Evolutionary conservation across 2,113 vertebrate genomes (phyloP).

Genomic region (Nesoenas mayeri): DNA sequence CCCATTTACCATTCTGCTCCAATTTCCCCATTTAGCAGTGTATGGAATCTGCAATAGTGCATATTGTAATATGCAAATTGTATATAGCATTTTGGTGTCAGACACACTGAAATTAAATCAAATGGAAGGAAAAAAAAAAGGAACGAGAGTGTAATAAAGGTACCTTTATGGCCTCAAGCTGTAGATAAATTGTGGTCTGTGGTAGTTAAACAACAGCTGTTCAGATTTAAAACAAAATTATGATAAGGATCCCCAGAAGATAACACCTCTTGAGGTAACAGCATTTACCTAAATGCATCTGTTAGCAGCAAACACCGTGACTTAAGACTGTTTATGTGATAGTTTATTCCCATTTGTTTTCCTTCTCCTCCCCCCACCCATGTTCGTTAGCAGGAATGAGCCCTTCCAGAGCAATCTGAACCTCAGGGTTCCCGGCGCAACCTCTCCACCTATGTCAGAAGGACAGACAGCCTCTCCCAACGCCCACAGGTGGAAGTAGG

Average conservation of each 20-base stretch:
- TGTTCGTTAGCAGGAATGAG: background rate
- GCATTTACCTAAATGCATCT: constrained; percentile 84
- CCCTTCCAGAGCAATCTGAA: background rate
- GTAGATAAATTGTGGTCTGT: constrained; percentile 91
- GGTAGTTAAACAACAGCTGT: constrained; percentile 96
- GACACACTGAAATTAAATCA: constrained; percentile 81
- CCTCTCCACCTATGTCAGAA: background rate
- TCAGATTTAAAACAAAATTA: constrained; percentile 93
- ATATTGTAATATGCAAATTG: constrained; percentile 81
- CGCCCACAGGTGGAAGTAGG: constrained; percentile 1
- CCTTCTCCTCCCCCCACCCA: background rate
- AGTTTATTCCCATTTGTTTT: constrained; percentile 62
- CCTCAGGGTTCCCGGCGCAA: background rate
- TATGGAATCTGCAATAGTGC: constrained; percentile 66
- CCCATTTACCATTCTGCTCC: constrained; percentile 67
- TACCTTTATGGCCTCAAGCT: constrained; percentile 85
- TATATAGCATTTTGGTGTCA: constrained; percentile 72
- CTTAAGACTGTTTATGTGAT: constrained; percentile 61
- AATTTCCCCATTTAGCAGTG: constrained; percentile 65
- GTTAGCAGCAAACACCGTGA: constrained; percentile 69
- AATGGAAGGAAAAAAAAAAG: constrained; percentile 73
- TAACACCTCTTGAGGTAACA: constrained; percentile 81
- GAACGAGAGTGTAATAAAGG: constrained; percentile 77
- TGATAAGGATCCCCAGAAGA: constrained; percentile 90
- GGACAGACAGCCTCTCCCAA: constrained; percentile 13